Evolutionary conservation across 2,888 invertebrate genomes (phyloP).

Genomic region (Drosophila suboccidentalis): DNA sequence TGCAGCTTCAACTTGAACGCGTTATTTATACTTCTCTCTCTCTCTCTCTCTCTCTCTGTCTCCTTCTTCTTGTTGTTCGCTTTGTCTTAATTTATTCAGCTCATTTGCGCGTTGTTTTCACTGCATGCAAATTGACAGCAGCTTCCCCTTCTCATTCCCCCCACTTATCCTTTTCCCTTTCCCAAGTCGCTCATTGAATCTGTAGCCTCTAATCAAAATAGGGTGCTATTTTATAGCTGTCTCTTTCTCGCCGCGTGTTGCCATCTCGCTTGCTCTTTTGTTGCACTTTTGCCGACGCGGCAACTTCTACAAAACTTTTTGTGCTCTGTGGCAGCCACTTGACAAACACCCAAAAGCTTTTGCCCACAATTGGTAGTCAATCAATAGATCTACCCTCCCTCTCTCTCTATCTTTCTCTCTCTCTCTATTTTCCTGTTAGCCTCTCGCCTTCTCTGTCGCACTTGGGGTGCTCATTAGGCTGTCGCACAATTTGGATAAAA

Average conservation of each 20-base stretch:
- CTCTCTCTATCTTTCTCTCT: neutral
- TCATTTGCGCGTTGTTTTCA: slow-evolving; percentile 64
- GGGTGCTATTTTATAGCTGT: neutral
- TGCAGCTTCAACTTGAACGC: slow-evolving; percentile 54
- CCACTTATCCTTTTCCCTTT: neutral
- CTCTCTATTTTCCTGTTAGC: no score
- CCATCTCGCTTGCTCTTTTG: slow-evolving; percentile 16
- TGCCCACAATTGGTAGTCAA: slow-evolving; percentile 59
- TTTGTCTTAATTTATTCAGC: slow-evolving; percentile 71
- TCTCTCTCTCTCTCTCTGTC: neutral
- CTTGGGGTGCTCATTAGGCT: slow-evolving; percentile 63
- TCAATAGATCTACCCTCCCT: slow-evolving; percentile 46
- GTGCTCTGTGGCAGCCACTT: slow-evolving; percentile 45
- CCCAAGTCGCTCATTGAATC: neutral
- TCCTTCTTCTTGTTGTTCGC: slow-evolving; percentile 9
- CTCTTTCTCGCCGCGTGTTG: neutral
- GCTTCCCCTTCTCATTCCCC: neutral
- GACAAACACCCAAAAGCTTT: slow-evolving; percentile 80
- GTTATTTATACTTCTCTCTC: slow-evolving; percentile 11
- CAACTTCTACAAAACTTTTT: slow-evolving; percentile 6
- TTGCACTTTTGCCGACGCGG: slow-evolving; percentile 9
- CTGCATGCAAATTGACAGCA: slow-evolving; percentile 56
- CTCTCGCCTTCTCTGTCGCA: slow-evolving; percentile 12
- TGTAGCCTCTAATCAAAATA: neutral
- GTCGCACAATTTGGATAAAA: slow-evolving; percentile 53